Conservation (phyloP, 2,113 vertebrate genomes). For the Melanocharis versteri region DNA sequence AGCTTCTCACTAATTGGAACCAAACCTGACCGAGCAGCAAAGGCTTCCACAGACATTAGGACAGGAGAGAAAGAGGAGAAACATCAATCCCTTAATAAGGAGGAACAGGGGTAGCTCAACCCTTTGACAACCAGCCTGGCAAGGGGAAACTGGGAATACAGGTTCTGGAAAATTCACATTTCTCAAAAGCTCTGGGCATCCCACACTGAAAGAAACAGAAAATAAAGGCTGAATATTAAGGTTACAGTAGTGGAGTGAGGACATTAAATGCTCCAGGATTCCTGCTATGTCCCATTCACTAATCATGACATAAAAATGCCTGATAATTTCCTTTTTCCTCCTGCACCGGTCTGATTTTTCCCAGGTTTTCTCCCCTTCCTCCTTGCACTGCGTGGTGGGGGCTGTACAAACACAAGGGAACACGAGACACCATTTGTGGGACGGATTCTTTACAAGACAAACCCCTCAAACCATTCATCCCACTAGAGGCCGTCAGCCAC, state of each 20-base stretch:
- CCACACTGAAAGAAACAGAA: background rate
- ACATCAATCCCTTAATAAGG: background rate
- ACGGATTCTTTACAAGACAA: background rate
- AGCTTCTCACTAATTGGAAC: constrained; percentile 11
- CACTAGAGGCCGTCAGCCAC: background rate
- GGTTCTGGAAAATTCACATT: background rate
- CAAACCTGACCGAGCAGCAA: background rate
- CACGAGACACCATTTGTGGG: rapidly evolving
- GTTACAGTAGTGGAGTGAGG: background rate
- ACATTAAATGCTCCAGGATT: background rate
- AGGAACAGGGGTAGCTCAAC: background rate
- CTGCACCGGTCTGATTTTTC: background rate
- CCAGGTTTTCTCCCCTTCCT: background rate
- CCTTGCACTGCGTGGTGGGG: background rate
- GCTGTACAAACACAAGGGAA: background rate
- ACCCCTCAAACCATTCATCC: background rate
- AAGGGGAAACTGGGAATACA: background rate
- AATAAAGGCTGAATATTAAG: background rate
- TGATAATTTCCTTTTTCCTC: background rate
- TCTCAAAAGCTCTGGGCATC: background rate
- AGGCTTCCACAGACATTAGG: background rate
- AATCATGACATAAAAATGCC: background rate
- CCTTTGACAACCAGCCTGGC: background rate
- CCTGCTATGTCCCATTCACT: rapidly evolving
- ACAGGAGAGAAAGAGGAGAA: background rate